Base-by-base conservation (phyloP, 2,113 vertebrate species). In the Corythoichthys intestinalis region DNA sequence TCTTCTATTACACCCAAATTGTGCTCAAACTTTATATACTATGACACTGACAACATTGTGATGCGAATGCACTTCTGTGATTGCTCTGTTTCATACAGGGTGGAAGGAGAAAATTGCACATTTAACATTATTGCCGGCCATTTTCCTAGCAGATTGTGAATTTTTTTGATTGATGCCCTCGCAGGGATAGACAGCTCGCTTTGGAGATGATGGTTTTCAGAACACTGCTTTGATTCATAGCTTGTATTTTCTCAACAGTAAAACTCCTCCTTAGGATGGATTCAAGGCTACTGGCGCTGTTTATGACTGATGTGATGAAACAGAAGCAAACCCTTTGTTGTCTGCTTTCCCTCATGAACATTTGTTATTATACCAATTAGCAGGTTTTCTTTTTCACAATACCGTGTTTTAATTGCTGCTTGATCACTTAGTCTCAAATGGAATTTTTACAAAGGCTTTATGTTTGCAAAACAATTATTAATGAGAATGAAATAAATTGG, bases 1-100 rank as follows among this genome's bases (percentile, higher is more conserved):
- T 48, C 15, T 76, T 66, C 74, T 61, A 69, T 73, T 54, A n/a
- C 28, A 67, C 53, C 66, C 5, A 41, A 62, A 67, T 69, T 71
- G 50, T 64, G 35, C 52, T 34, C 38, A 69, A 75, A 57, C 57
- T 71, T 75, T 69, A 6, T 76, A 67, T 47, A 67, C 49, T 39
- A 47, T 39, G 44, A 10, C 44, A 54, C 70, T 47, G 54, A 70
- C 50, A 34, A 9, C 7, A 74, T 65, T 74, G 41, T 76, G 12
- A 68, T 66, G 53, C 20, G 71, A 79, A 77, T 71, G 39, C 2
- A 0, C n/a, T 28, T 62, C 20, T 15, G 15, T 75, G 70, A 77
- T 73, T 71, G 12, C 62, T 28, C 1, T 46, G 34, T 67, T 78
- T 63, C 49, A 49, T 12, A 57, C 34, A 41, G 37, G 17, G 14